Evolutionary conservation across 2,797 vertebrate genomes (phyloP).

Genomic region (Avahi laniger): DNA sequence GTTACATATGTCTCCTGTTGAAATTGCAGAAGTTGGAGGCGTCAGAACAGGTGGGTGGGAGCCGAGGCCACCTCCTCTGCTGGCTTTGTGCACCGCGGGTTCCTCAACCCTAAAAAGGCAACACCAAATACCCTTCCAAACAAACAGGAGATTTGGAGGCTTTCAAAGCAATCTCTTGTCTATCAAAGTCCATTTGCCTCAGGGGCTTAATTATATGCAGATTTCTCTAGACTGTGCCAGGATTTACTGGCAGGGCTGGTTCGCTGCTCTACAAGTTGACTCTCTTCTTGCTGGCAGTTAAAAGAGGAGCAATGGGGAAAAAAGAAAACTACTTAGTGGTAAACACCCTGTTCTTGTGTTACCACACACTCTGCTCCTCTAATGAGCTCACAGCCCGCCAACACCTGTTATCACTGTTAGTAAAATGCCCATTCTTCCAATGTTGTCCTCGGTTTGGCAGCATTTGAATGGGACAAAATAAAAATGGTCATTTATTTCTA

Average conservation of each 20-base stretch:
- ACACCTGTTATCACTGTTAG: slow-evolving; percentile 71
- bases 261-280: slow-evolving; percentile 54
- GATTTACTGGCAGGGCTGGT: slow-evolving; percentile 58
- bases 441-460: slow-evolving; percentile 76
- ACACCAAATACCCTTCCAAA: rapidly evolving
- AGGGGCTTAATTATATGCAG: slow-evolving; percentile 67
- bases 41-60: rapidly evolving
- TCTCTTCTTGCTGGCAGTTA: slow-evolving; percentile 66
- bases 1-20: not conserved
- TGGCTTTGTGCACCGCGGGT: rapidly evolving
- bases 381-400: slow-evolving; percentile 25
- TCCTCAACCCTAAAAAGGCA: not conserved
- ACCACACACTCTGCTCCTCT: slow-evolving; percentile 52
- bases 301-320: slow-evolving; percentile 55
- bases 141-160: not conserved
- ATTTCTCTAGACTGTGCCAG: slow-evolving; percentile 15
- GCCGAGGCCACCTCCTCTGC: not conserved
- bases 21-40: not conserved
- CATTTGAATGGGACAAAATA: slow-evolving; percentile 70
- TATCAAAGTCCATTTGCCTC: slow-evolving; percentile 55
- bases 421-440: slow-evolving; percentile 74
- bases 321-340: slow-evolving; percentile 56
- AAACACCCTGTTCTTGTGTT: slow-evolving; percentile 66
- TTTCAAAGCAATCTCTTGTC: not conserved
- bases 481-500: slow-evolving; percentile 74